Conservation (phyloP, 1,140 invertebrate species). For the Scaptomyza pallida region DNA sequence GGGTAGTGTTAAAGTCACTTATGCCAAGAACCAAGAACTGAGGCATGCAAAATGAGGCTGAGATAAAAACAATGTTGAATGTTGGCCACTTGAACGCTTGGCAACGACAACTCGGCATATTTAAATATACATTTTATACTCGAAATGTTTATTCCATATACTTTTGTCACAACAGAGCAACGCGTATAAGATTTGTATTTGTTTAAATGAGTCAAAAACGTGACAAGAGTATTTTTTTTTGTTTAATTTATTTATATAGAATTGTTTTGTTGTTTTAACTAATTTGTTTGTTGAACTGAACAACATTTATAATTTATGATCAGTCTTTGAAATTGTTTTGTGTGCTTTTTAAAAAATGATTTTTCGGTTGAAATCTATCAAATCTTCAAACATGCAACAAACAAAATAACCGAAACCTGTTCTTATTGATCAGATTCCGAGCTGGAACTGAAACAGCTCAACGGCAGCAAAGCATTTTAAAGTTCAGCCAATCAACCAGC, state of each 20-base stretch:
- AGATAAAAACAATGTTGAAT: not conserved
- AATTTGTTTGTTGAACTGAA: conserved; percentile 2
- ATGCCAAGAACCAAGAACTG: conserved; percentile 40
- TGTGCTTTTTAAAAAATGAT: no score
- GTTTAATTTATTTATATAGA: conserved; percentile 55
- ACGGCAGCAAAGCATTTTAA: not conserved
- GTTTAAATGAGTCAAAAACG: conserved; percentile 70
- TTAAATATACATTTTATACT: conserved; percentile 33
- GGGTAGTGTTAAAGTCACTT: conserved; percentile 15
- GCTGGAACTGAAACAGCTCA: conserved; percentile 1
- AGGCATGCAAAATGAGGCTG: conserved; percentile 28
- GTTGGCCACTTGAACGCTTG: conserved; percentile 29
- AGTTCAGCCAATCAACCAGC: conserved; percentile 31
- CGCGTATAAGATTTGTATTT: conserved; percentile 27
- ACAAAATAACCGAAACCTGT: conserved; percentile 25
- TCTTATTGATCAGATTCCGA: conserved; percentile 1
- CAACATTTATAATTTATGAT: conserved; percentile 8
- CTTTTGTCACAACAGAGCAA: conserved; percentile 38
- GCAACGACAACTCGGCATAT: conserved; percentile 41
- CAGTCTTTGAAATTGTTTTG: not conserved
- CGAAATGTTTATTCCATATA: conserved; percentile 19
- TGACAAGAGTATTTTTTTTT: conserved; percentile 56
- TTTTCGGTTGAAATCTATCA: not conserved
- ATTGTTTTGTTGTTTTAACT: conserved; percentile 19
- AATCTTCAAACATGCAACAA: not conserved